Percentiles rank a stretch among this genome's conserved stretches.
phyloP scores from a whole-genome alignment of 2,888 invertebrate species.

The Eugnorisma glareosa region DNA sequence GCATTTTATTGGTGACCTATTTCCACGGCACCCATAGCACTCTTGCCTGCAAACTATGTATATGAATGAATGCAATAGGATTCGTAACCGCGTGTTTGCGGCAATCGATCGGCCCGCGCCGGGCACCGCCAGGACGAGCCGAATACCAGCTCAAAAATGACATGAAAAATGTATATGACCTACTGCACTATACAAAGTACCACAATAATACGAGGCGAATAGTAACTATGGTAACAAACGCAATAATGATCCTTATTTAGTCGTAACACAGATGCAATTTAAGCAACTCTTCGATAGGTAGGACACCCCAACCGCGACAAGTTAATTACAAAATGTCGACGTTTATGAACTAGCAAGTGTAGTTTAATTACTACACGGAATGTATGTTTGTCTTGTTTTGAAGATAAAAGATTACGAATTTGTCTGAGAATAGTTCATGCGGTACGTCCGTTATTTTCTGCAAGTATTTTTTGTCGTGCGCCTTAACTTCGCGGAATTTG shows the following conservation, averaged over 20 bases:
- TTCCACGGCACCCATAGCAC: slow-evolving; percentile 59
- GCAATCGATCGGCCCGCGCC: slow-evolving; percentile 84
- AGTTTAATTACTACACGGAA: slow-evolving; percentile 1
- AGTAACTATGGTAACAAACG: neutral
- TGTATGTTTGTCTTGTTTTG: neutral
- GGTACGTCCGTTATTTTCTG: slow-evolving; percentile 18
- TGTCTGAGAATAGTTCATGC: slow-evolving; percentile 24
- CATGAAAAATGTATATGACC: slow-evolving; percentile 77
- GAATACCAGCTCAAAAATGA: slow-evolving; percentile 77
- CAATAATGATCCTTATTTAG: slow-evolving; percentile 29
- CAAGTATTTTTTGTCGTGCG: slow-evolving; percentile 36
- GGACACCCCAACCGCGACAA: neutral
- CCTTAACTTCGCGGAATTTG: slow-evolving; percentile 34
- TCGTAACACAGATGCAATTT: slow-evolving; percentile 12
- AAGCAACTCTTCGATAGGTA: neutral
- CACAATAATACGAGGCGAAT: slow-evolving; percentile 22
- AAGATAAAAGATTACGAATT: neutral
- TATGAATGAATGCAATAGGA: slow-evolving; percentile 74
- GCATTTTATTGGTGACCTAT: slow-evolving; percentile 68
- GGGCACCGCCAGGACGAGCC: slow-evolving; percentile 82
- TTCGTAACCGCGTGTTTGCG: slow-evolving; percentile 74
- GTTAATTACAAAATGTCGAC: slow-evolving; percentile 38
- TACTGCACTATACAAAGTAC: slow-evolving; percentile 58
- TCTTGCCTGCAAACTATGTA: slow-evolving; percentile 57
- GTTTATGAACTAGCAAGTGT: slow-evolving; percentile 14